These are phyloP conservation scores for Gorsachius goisagi DNA, from an alignment of 2,113 vertebrate genomes.

Conservation along the genomic window DNA sequence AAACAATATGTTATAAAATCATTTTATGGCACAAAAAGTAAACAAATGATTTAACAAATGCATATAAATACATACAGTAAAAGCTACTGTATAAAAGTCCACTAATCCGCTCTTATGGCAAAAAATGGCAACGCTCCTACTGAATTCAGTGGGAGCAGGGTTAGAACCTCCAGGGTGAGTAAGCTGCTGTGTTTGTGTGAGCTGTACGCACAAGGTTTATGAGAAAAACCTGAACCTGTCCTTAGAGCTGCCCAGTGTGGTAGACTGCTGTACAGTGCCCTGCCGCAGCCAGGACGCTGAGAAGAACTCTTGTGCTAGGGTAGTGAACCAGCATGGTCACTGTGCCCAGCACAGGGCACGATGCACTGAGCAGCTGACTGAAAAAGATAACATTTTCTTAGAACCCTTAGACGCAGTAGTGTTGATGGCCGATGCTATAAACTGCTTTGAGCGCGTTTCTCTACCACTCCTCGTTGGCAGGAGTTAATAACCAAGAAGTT, in stretches of 20 bases:
- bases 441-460: neutral
- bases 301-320: neutral
- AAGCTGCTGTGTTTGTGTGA: neutral
- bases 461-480: neutral
- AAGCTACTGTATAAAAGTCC: neutral
- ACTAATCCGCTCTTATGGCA: neutral
- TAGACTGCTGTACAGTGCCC: neutral
- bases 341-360: neutral
- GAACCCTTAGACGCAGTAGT: neutral
- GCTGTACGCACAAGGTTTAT: neutral
- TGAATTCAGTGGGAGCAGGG: neutral
- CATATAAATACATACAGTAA: neutral
- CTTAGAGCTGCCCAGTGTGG: neutral
- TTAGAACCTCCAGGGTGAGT: neutral
- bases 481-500: neutral
- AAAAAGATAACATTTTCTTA: neutral
- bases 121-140: neutral
- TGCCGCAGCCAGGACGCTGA: neutral
- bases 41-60: neutral
- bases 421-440: neutral
- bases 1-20: neutral
- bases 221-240: neutral
- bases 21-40: neutral
- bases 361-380: neutral
- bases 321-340: neutral